Evolutionary conservation across 37 sponge, comb jelly and placozoan genomes (phyloP), one percentile per base, ranked within the genome.

Genomic region (Aplysina aerophoba): DNA sequence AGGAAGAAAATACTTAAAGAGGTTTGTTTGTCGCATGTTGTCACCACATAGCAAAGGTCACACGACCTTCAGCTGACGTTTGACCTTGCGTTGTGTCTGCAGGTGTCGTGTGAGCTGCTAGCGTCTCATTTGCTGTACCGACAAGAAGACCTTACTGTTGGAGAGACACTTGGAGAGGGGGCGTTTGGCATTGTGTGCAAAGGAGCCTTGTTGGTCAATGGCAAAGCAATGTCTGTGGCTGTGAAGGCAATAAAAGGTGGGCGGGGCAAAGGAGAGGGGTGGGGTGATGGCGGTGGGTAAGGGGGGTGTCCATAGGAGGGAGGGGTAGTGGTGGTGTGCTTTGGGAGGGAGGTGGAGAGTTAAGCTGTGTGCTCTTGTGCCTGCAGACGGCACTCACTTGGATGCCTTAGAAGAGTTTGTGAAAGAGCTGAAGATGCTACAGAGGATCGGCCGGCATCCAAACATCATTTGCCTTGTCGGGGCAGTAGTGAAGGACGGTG

Each of bases 391-490:
- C 4, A n/a, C 37, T 12, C 22, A 75, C 24, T n/a, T 75, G 31
- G 78, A 75, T 19, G n/a, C 54, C 40, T 75, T 75, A 44, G 78
- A 75, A 25, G 78, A 75, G 14, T 75, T 75, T 75, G 78, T 53
- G 44, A 75, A 50, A 11, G 78, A 75, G 54, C 24, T 75, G n/a
- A 31, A 44, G n/a, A 75, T 75, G 78, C 53, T 75, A 22, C 78
- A 75, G 78, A 40, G 53, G 12, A 22, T 75, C 1, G 78, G 78
- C 1, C 21, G 1, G 41, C 78, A 75, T 40, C 15, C 13, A 3
- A 17, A 75, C 53, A 75, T 75, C 53, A 75, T 75, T 44, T 41
- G 53, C 25, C 78, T 75, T 0, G 78, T 75, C 6, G 78, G 78
- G 44, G 44, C 13, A 24, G 31, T 30, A 2, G 3, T 50, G 0